These are phyloP conservation scores for Hemicentrotus pulcherrimus DNA, from an alignment of 35 echinoderm and acorn worm genomes.

Conservation along the genomic window DNA sequence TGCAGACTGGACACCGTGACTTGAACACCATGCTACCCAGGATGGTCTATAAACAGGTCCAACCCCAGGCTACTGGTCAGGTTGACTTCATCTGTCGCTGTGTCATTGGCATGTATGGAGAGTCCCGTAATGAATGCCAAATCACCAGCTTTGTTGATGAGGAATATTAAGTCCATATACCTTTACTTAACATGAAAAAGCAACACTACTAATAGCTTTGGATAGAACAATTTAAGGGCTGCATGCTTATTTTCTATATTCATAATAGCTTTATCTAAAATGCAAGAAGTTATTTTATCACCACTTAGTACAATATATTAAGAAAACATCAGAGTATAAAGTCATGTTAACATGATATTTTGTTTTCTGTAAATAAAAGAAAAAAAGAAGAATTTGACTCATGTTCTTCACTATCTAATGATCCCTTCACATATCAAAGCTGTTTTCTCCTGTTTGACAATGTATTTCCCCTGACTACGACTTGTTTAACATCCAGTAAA, in stretches of 20 bases:
- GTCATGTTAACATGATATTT: too few species aligned
- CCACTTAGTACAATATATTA: background rate
- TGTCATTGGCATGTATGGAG: constrained; percentile 50
- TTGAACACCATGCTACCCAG: constrained; percentile 44
- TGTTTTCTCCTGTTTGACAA: background rate
- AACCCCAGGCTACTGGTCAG: background rate
- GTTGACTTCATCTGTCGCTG: constrained; percentile 58
- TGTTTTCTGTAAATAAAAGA: too few species aligned
- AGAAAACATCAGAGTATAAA: background rate
- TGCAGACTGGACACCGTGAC: constrained; percentile 42
- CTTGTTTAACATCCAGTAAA: background rate
- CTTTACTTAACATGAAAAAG: background rate
- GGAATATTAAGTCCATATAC: background rate
- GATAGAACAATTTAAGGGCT: background rate
- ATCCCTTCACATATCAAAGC: background rate
- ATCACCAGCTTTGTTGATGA: constrained; percentile 42
- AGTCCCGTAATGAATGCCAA: constrained; percentile 47
- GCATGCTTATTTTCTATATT: background rate
- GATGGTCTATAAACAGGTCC: constrained; percentile 53
- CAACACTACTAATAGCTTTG: background rate
- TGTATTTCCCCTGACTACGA: background rate
- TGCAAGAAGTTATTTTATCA: background rate
- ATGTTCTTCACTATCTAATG: background rate
- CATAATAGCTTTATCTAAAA: background rate
- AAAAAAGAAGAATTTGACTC: too few species aligned